phyloP scores from a whole-genome alignment of 2,888 invertebrate species.

The Epistrophe grossulariae region DNA sequence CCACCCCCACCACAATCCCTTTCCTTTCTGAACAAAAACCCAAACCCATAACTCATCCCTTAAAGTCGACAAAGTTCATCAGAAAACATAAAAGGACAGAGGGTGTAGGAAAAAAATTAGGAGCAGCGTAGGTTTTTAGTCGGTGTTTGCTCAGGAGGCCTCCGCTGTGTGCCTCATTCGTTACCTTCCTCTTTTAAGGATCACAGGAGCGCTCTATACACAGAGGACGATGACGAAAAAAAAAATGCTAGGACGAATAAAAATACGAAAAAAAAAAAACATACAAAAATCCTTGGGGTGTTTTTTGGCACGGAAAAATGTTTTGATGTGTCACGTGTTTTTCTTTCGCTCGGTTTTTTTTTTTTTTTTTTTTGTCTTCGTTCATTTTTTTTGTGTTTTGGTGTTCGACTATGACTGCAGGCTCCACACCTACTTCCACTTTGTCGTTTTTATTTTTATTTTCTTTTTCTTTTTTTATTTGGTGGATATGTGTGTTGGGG shows the following conservation, averaged over 20 bases:
- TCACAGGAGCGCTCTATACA: conserved; percentile 62
- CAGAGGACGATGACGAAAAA: conserved; percentile 16
- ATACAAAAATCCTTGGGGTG: conserved; percentile 73
- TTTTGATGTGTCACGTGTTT: conserved; percentile 76
- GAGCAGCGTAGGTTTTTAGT: conserved; percentile 74
- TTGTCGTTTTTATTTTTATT: conserved; percentile 31
- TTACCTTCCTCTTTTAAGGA: conserved; percentile 73
- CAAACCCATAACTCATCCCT: conserved; percentile 35
- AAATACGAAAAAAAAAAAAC: conserved; percentile 43
- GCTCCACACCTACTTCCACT: conserved; percentile 75
- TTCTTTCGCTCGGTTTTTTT: conserved; percentile 64
- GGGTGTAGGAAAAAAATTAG: conserved; percentile 63
- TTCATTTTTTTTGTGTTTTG: conserved; percentile 64
- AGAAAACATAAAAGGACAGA: conserved; percentile 72
- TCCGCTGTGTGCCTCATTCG: conserved; percentile 71
- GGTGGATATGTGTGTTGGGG: conserved; percentile 48
- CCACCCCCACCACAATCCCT: background rate
- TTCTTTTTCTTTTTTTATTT: conserved; percentile 10
- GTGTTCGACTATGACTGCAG: conserved; percentile 76
- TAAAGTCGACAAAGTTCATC: conserved; percentile 72
- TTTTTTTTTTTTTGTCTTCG: conserved; percentile 55
- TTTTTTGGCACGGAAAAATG: conserved; percentile 76
- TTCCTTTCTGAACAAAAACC: background rate
- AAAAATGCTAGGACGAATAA: conserved; percentile 25
- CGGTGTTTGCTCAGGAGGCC: conserved; percentile 75